Evolutionary conservation across 2,888 invertebrate genomes (phyloP), one percentile per base, ranked within the genome.

Genomic region (Dolichomitus sp.): DNA sequence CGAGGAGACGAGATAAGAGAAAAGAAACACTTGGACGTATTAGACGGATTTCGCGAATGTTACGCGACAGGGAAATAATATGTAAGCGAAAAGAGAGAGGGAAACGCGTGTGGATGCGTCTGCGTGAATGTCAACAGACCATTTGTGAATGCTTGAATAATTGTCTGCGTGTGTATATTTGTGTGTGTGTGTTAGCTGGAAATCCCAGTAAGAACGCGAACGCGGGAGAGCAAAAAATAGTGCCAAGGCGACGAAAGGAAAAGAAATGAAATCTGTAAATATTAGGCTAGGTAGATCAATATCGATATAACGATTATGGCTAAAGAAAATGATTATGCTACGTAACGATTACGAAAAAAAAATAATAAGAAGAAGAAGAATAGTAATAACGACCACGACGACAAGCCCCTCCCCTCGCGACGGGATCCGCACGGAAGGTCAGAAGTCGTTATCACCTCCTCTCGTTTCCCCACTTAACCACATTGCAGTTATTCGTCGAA

Each of bases 241-340:
- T 87, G 82, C 85, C 83, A 86, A 81, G 84, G 82, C 81, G 85
- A 81, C 54, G 83, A 81, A 76, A 76, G 68, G 68, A 59, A 63
- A 76, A 72, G 48, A 69, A 73, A 52, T 48, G 45, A 73, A 91
- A 87, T 88, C 83, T 92, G 92, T 92, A 92, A 89, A 92, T 92
- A 92, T 92, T 92, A 92, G 91, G 90, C 85, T 92, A 92, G 92
- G 90, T 92, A 92, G 92, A 91, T 90, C 90, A 92, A 92, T 92
- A 92, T 91, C 89, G 89, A 90, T 91, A 91, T 90, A 79, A 91
- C 84, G 89, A 90, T 88, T 90, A 78, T 81, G 72, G 81, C 74
- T 84, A 77, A 73, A 72, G 50, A 68, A 65, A 72, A 89, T 87
- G 88, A 90, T 63, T 91, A 91, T 91, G 89, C 90, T 91, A 90